phyloP scores from a whole-genome alignment of 2,888 invertebrate genomes.

The Imbricaverruca yamaguchii region DNA sequence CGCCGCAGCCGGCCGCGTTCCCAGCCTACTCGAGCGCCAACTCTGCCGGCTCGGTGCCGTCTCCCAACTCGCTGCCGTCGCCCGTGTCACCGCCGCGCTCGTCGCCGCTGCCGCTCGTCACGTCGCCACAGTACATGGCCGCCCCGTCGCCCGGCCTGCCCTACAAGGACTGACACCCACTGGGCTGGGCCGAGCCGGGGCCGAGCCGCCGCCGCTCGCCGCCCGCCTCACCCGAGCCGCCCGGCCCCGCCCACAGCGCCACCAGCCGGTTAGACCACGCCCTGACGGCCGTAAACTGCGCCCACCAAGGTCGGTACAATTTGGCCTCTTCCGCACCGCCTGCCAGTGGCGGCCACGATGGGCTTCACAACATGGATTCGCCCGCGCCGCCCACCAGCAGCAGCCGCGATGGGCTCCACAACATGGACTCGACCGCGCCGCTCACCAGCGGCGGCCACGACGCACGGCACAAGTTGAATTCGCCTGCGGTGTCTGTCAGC shows the following conservation, averaged over 20 bases:
- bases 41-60: constrained; percentile 8
- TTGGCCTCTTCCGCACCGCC: too few species aligned
- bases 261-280: background rate
- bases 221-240: background rate
- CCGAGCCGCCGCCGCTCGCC: background rate
- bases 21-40: constrained; percentile 9
- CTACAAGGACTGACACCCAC: constrained; percentile 1
- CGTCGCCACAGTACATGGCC: background rate
- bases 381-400: background rate
- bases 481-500: too few species aligned
- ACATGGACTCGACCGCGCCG: too few species aligned
- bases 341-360: too few species aligned
- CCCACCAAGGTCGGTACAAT: too few species aligned
- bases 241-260: background rate
- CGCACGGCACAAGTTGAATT: too few species aligned
- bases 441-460: too few species aligned
- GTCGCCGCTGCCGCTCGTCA: constrained; percentile 12
- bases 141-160: background rate
- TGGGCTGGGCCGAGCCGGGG: constrained; percentile 7
- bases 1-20: constrained; percentile 7
- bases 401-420: too few species aligned
- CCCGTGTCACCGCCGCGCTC: background rate
- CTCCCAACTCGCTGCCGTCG: constrained; percentile 9
- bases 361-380: background rate
- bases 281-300: too few species aligned